These are phyloP conservation scores for Pristiophorus japonicus DNA, from an alignment of 2,113 vertebrate species.

Conservation along the genomic window DNA sequence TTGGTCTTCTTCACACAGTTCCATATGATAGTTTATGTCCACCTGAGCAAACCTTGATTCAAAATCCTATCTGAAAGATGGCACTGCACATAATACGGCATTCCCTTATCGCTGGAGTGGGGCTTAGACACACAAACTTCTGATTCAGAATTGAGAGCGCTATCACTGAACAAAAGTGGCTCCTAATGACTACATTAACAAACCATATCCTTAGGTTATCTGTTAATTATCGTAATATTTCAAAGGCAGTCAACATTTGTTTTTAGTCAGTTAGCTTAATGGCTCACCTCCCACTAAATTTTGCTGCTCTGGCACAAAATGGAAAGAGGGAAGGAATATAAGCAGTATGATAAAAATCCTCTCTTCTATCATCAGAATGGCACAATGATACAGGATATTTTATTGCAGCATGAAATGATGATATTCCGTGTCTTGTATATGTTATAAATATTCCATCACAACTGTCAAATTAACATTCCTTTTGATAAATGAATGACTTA, in stretches of 20 bases:
- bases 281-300: background rate
- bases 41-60: background rate
- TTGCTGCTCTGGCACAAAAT: background rate
- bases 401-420: background rate
- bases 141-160: background rate
- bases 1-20: background rate
- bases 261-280: background rate
- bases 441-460: background rate
- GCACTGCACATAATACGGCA: background rate
- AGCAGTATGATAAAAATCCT: background rate
- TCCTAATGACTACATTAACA: background rate
- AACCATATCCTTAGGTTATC: background rate
- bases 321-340: background rate
- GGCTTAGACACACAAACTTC: background rate
- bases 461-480: background rate
- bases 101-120: background rate
- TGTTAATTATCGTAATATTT: background rate
- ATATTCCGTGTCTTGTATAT: background rate
- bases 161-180: background rate
- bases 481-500: conserved; percentile 21
- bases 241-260: background rate
- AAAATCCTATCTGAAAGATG: background rate
- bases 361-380: background rate
- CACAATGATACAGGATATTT: background rate
- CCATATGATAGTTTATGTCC: background rate